These are phyloP conservation scores for Eucriotettix oculatus DNA, from an alignment of 2,888 invertebrate species.

Conservation along the genomic window DNA sequence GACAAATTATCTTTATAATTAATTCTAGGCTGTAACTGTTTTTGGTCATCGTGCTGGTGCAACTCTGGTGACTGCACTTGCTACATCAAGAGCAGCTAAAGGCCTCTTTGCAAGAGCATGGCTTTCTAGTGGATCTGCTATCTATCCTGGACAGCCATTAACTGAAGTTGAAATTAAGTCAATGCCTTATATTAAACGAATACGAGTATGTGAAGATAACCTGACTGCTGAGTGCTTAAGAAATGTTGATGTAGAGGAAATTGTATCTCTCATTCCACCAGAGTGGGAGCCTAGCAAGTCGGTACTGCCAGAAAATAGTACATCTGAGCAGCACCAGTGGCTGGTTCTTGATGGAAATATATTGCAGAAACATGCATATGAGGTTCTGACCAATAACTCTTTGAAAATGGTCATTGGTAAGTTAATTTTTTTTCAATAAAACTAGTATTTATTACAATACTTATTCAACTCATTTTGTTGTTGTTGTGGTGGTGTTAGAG, in stretches of 20 bases:
- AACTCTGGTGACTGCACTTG: slow-evolving; percentile 61
- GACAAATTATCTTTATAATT: too few species aligned
- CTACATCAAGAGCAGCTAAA: slow-evolving; percentile 24
- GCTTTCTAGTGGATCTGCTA: slow-evolving; percentile 61
- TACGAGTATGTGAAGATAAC: slow-evolving; percentile 20
- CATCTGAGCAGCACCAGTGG: slow-evolving; percentile 45
- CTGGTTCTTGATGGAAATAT: slow-evolving; percentile 56
- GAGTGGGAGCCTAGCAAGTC: slow-evolving; percentile 45
- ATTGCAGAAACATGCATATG: slow-evolving; percentile 46
- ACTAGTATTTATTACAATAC: background rate
- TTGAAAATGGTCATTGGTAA: slow-evolving; percentile 32
- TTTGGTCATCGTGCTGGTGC: slow-evolving; percentile 77
- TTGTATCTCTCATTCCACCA: slow-evolving; percentile 53
- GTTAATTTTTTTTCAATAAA: background rate
- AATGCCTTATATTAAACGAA: slow-evolving; percentile 32
- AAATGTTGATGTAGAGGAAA: slow-evolving; percentile 27
- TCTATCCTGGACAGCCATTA: slow-evolving; percentile 49
- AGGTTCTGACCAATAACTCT: slow-evolving; percentile 34
- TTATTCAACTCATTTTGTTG: background rate
- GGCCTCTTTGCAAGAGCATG: slow-evolving; percentile 59
- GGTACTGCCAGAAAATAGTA: slow-evolving; percentile 34
- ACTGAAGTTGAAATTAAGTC: slow-evolving; percentile 37
- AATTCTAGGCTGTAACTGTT: slow-evolving; percentile 50
- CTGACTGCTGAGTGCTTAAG: slow-evolving; percentile 32
- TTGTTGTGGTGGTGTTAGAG: too few species aligned